phyloP scores from a whole-genome alignment of 2,797 vertebrate species.

The Micromesistius poutassou region DNA sequence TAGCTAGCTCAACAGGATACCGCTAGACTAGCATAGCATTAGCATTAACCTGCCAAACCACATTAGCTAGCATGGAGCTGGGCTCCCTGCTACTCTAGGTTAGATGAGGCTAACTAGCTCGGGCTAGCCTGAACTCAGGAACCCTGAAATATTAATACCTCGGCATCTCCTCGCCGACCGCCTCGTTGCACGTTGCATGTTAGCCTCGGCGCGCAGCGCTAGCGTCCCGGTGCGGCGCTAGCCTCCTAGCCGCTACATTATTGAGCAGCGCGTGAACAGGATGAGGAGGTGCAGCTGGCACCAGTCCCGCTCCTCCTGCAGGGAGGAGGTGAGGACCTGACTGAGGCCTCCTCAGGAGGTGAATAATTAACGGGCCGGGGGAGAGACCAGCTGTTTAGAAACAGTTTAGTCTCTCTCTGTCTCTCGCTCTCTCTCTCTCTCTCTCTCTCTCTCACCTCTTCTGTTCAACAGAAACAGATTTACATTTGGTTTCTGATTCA shows the following conservation, averaged over 20 bases:
- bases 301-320: constrained; percentile 53
- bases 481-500: too few relatives aligned
- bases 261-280: constrained; percentile 54
- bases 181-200: background rate
- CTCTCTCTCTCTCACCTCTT: background rate
- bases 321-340: constrained; percentile 61
- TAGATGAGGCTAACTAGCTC: background rate
- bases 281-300: constrained; percentile 46
- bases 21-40: background rate
- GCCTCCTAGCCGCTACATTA: constrained; percentile 57
- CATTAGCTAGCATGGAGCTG: background rate
- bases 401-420: constrained; percentile 15
- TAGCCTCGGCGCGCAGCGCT: constrained; percentile 17
- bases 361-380: constrained; percentile 66
- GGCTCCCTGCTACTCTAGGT: background rate
- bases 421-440: constrained; percentile 26
- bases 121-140: background rate
- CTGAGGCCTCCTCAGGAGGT: constrained; percentile 50
- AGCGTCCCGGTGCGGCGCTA: background rate
- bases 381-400: constrained; percentile 59
- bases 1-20: too few relatives aligned
- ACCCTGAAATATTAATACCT: background rate
- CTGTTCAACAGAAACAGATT: too few relatives aligned
- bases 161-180: background rate
- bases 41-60: background rate